Evolutionary conservation across 2,888 invertebrate genomes (phyloP).

Genomic region (Mylabris sibirica): DNA sequence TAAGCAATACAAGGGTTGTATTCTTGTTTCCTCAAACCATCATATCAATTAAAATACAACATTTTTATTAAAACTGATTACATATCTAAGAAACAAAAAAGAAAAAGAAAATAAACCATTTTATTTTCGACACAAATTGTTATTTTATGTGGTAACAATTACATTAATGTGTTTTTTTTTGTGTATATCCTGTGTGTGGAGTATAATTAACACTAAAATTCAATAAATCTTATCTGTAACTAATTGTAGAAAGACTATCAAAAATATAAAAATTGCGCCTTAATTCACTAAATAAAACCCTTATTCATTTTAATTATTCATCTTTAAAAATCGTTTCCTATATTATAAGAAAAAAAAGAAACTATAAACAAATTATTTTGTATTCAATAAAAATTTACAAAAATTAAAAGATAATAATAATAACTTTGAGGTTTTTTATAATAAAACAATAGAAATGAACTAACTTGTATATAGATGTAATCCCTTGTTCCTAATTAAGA

Average conservation of each 20-base stretch:
- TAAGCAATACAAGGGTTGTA: slow-evolving; percentile 2
- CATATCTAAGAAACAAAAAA: slow-evolving; percentile 13
- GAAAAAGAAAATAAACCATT: slow-evolving; percentile 6
- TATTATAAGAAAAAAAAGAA: slow-evolving; percentile 35
- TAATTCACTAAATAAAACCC: slow-evolving; percentile 27
- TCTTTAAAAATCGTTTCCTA: not conserved
- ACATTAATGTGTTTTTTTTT: not conserved
- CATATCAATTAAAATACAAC: slow-evolving; percentile 26
- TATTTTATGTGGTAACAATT: slow-evolving; percentile 33
- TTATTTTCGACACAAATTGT: not conserved
- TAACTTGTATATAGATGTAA: not conserved
- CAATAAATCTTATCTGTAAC: not conserved
- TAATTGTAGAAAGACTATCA: slow-evolving; percentile 22
- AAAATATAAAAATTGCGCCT: slow-evolving; percentile 28
- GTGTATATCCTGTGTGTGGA: not conserved
- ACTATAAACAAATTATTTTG: slow-evolving; percentile 41
- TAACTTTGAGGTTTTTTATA: not conserved
- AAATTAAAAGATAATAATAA: slow-evolving; percentile 30
- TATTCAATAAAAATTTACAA: slow-evolving; percentile 42
- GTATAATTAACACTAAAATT: not conserved
- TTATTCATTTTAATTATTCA: slow-evolving; percentile 19
- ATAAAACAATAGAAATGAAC: slow-evolving; percentile 1
- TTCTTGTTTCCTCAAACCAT: not conserved
- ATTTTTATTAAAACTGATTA: slow-evolving; percentile 33
- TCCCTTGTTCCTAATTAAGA: slow-evolving; percentile 2